Evolutionary conservation across 2,797 vertebrate genomes (phyloP), one percentile per base, ranked within the genome.

Genomic region (Gastrophryne carolinensis): DNA sequence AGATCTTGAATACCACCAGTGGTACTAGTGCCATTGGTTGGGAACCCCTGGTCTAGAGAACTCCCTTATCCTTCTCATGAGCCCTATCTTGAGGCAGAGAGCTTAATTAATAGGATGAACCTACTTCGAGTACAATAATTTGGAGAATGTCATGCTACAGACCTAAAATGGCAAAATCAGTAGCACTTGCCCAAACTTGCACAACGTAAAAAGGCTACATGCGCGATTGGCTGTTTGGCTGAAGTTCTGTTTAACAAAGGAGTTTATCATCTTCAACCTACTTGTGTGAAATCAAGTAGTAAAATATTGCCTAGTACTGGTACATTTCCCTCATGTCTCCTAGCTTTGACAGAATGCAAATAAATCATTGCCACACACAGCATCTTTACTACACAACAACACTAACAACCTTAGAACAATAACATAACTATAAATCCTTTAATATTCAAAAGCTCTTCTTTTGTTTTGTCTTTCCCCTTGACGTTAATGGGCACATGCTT

Each of bases 401-500:
- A 32, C 52, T 58, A 70, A 77, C 74, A 71, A 78, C 35, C 53
- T 35, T 26, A 72, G 61, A 78, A 78, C 75, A 78, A 78, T 60
- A 72, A 68, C 60, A 50, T 35, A 50, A 30, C 52, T 52, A 72
- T 72, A 78, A 72, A 72, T 66, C 68, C 75, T 78, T 78, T 60
- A 78, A 78, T 71, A 78, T 78, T 72, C 75, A 78, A 72, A 72
- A 44, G 44, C 75, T 66, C 27, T 39, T 29, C 66, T 64, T 78
- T 78, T 78, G 68, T 78, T 78, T 78, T 78, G 68, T 61, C 75
- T 72, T 72, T 78, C 27, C 61, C 52, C 75, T 66, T 78, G 66
- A 72, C 68, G 41, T 78, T 68, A 72, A 72, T 70, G 68, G 68
- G 68, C 75, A 78, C 61, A 78, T 39, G 75, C 75, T 78, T 78